Evolutionary conservation across 2,797 vertebrate genomes (phyloP).

Genomic region (Pogonophryne albipinna): DNA sequence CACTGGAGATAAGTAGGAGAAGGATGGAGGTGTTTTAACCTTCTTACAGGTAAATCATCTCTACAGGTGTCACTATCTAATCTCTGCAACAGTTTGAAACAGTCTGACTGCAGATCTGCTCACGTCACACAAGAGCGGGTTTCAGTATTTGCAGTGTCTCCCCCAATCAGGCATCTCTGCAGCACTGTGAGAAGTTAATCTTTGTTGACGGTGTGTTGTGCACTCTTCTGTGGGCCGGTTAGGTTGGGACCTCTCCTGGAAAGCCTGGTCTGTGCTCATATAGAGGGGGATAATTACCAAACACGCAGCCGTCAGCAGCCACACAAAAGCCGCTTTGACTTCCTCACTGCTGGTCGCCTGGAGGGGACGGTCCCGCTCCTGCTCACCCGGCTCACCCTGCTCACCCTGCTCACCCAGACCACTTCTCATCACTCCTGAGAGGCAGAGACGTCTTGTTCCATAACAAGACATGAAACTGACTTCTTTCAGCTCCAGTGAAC

Average conservation of each 20-base stretch:
- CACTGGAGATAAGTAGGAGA: neutral
- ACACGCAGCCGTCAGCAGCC: conserved; percentile 82
- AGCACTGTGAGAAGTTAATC: conserved; percentile 78
- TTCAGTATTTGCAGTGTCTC: conserved; percentile 56
- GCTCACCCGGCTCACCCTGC: conserved; percentile 59
- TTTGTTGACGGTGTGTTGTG: conserved; percentile 80
- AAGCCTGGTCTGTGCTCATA: conserved; percentile 74
- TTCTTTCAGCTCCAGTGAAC: conserved; percentile 91
- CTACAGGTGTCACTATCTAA: conserved; percentile 36
- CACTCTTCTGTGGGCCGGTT: conserved; percentile 71
- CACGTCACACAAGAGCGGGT: conserved; percentile 46
- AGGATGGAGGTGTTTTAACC: neutral
- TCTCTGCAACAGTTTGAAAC: conserved; percentile 6
- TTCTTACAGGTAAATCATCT: neutral
- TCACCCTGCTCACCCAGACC: conserved; percentile 73
- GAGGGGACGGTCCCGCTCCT: conserved; percentile 72
- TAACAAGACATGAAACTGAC: conserved; percentile 89
- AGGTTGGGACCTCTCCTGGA: conserved; percentile 72
- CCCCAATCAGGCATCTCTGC: conserved; percentile 67
- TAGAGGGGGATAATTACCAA: conserved; percentile 87
- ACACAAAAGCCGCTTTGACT: conserved; percentile 89
- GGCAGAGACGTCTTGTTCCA: conserved; percentile 87
- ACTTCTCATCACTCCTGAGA: conserved; percentile 80
- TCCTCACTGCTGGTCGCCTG: conserved; percentile 86
- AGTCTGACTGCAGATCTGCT: conserved; percentile 36